Base-by-base conservation (phyloP, 2,888 invertebrate species). In the Macrophya annulata region DNA sequence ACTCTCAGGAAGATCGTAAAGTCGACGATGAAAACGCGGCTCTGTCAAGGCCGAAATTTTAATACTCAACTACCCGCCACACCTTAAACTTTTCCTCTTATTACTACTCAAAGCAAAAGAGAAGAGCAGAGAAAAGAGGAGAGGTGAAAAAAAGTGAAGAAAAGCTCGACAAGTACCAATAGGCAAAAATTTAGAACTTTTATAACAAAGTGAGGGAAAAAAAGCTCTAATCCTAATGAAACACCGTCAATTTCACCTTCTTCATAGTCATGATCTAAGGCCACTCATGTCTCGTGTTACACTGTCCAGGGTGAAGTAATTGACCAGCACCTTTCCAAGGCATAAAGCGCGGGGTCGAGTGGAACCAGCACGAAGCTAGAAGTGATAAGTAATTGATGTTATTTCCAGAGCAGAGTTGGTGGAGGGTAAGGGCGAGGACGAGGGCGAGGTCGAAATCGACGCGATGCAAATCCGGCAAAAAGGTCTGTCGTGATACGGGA, bases 401-500 rank as follows among this genome's bases (percentile, higher is more conserved):
- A 81, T 81, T 81, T 81, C 43, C 40, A 40, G 62, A 62, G 40
- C 62, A 21, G n/a, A 25, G 10, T 25, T 25, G 15, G 74, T 1
- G 9, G 45, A 76, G 21, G 45, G 48, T 8, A 31, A 31, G 31
- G 21, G 15, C 17, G 51, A 31, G 31, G 21, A 31, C 17, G 76
- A 43, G 25, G 45, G 74, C 48, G 74, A 76, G 77, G 55, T 77
- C 51, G 55, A 31, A 21, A 59, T 62, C 59, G 81, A 43, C 43
- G 81, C 81, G 81, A 81, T 81, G 81, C 81, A 81, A 81, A 81
- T 81, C 40, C 62, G 62, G 43, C 31, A 79, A 59, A 59, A 40
- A 79, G 79, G 79, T 81, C n/a, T 81, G 59, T 81, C 81, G 81
- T 81, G 81, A 81, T 81, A 81, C 40, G 81, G 62, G 62, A 81